Base-by-base conservation (phyloP, 2,888 invertebrate species). In the Eupeodes luniger region DNA sequence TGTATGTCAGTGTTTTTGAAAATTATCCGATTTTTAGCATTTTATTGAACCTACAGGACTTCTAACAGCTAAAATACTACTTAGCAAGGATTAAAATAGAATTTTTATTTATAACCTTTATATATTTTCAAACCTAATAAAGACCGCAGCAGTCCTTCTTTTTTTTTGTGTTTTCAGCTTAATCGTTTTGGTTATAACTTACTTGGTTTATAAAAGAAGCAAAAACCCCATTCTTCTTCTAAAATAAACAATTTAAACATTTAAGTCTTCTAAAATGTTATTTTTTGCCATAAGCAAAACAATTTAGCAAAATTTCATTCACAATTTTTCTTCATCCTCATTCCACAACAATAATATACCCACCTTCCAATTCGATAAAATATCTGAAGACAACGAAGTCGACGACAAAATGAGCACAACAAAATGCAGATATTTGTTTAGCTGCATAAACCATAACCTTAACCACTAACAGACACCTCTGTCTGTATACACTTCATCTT, bases 361-460 rank as follows among this genome's bases (percentile, higher is more conserved):
- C 9, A 53, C 12, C 4, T 4, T 7, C 2, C 1, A 57, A 12
- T 55, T 16, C 27, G 5, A 19, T 19, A 27, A 11, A 0, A 16
- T 27, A 66, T 27, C 14, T 27, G 66, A 66, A 47, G 6, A 11
- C 40, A n/a, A 40, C 40, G 40, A 1, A 40, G 40, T 40, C 40
- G 62, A 62, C 40, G 10, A 44, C 19, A 6, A 47, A 3, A 6
- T 64, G 14, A 47, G 5, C 14, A 49, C 4, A 57, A 6, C 49
- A 67, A 14, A 53, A 53, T 11, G 6, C 27, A 27, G 27, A 27
- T 81, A 67, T 85, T 85, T 85, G 34, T 69, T 81, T 85, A 85
- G 85, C 85, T 78, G 85, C 59, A 72, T 9, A 74, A 81, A 81
- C 83, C 87, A 87, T 84, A 87, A 84, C 84, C 72, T 84, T 61